These are phyloP conservation scores for Ellobius talpinus DNA, from an alignment of 2,113 vertebrate species.

Conservation along the genomic window DNA sequence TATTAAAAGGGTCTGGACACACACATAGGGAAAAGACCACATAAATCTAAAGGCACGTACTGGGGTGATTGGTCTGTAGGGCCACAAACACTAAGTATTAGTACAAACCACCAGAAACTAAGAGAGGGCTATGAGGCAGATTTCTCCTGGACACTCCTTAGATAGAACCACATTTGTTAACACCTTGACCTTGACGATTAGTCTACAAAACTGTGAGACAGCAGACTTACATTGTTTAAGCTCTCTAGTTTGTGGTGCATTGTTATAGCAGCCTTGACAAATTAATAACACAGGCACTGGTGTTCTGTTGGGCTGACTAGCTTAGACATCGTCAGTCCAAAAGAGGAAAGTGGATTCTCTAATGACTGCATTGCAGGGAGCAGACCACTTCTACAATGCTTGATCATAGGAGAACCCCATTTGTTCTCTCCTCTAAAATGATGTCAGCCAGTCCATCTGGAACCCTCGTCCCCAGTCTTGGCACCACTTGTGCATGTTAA, in stretches of 20 bases:
- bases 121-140: background rate
- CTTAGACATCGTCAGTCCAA: background rate
- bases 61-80: background rate
- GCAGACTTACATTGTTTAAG: background rate
- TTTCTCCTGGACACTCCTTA: background rate
- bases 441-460: background rate
- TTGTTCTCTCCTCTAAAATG: background rate
- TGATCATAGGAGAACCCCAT: background rate
- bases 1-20: background rate
- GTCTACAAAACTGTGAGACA: background rate
- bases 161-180: background rate
- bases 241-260: background rate
- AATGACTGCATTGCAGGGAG: background rate
- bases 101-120: background rate
- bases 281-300: background rate
- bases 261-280: background rate
- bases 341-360: background rate
- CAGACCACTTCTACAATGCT: background rate
- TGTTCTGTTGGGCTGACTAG: background rate
- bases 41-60: background rate
- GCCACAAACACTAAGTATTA: background rate
- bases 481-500: background rate
- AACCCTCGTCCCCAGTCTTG: background rate
- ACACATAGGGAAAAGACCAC: background rate
- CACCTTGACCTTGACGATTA: background rate